Conservation (phyloP, 2,888 invertebrate genomes). For the Aporophyla nigra region DNA sequence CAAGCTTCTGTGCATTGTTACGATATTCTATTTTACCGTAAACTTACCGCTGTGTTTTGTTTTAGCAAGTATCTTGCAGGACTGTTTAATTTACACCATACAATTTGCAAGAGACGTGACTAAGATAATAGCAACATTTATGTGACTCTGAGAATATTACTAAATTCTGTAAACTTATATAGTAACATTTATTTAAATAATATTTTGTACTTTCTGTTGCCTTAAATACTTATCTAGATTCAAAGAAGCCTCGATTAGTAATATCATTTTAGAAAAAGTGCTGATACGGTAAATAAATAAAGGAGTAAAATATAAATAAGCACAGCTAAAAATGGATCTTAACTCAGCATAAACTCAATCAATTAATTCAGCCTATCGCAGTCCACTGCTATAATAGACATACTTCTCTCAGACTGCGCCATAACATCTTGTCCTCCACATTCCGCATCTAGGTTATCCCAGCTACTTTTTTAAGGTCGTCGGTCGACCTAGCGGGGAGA, state of each 20-base stretch:
- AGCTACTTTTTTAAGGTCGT: no score
- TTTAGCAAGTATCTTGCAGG: constrained; percentile 3
- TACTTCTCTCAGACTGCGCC: no score
- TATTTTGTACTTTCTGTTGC: neutral
- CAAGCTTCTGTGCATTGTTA: neutral
- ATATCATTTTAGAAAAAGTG: neutral
- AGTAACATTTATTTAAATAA: neutral
- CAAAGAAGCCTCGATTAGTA: neutral
- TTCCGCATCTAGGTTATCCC: no score
- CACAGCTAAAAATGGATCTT: neutral
- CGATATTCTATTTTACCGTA: constrained; percentile 5
- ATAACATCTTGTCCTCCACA: no score
- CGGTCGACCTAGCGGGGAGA: no score
- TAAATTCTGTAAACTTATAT: neutral
- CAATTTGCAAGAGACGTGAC: constrained; percentile 38
- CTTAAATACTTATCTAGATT: neutral
- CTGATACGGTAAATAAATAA: neutral
- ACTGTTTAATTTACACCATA: constrained; percentile 21
- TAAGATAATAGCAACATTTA: constrained; percentile 19
- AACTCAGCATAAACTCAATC: no score
- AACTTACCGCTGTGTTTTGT: constrained; percentile 14
- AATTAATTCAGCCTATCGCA: no score
- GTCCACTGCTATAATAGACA: no score
- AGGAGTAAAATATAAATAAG: neutral
- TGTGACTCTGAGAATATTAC: neutral